phyloP scores from a whole-genome alignment of 1,140 invertebrate genomes.

The Myzus persicae region DNA sequence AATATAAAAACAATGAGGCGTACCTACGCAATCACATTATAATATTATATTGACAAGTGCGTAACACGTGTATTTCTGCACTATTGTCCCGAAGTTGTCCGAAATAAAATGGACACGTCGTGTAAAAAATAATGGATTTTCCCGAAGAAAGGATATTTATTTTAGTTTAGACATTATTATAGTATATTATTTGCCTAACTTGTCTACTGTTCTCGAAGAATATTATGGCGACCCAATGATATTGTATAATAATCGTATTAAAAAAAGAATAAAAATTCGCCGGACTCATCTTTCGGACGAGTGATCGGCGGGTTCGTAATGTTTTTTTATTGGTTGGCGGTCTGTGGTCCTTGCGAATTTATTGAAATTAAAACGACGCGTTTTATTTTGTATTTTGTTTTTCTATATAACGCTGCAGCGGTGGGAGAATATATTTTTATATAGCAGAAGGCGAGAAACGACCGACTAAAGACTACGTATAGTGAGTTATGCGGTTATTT shows the following conservation, averaged over 20 bases:
- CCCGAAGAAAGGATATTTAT: no score
- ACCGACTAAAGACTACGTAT: not conserved
- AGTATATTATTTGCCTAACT: no score
- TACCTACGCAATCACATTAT: no score
- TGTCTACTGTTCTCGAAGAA: no score
- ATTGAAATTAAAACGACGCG: not conserved
- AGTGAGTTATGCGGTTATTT: not conserved
- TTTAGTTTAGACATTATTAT: no score
- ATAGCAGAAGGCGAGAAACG: not conserved
- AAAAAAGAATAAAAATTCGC: not conserved
- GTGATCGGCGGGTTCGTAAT: not conserved
- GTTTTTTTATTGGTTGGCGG: not conserved
- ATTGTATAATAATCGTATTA: not conserved
- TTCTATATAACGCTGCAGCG: no score
- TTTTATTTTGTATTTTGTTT: not conserved
- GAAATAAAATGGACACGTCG: no score
- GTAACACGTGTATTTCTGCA: no score
- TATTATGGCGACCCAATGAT: not conserved
- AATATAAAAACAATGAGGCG: no score
- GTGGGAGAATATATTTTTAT: not conserved
- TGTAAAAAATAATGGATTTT: no score
- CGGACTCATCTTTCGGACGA: not conserved
- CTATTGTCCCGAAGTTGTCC: no score
- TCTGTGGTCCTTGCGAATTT: not conserved
- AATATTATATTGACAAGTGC: no score